Base-by-base conservation (phyloP, 2,888 invertebrate species). In the Pheosia tremula region DNA sequence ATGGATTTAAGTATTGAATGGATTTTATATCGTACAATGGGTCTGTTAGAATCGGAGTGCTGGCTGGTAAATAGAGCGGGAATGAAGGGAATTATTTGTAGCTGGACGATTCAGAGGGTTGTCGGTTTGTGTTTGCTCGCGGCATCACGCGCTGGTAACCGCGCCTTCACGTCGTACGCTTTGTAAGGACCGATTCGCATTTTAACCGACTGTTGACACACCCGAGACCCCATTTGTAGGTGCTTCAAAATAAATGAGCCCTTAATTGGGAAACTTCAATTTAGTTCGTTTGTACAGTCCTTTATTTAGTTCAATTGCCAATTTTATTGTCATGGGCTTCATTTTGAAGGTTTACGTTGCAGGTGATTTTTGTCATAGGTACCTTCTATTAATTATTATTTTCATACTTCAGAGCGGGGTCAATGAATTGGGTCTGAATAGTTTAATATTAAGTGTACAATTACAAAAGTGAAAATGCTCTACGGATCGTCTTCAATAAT, bases 91-190 rank as follows among this genome's bases (percentile, higher is more conserved):
- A 82, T 86, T 84, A 82, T 83, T 81, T 82, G 81, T 82, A 83
- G 81, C 73, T 76, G 82, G 80, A 61, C 74, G 81, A 79, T 76
- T 82, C 74, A 70, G 68, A 81, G 81, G 82, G 81, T 24, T 24
- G 24, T 76, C 76, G 78, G 76, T 72, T 74, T 68, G 72, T 84
- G 81, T 87, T 88, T 86, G 82, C 83, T 77, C 72, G 80, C 79
- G 83, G 86, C 78, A 85, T 82, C 80, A 82, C 85, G 85, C 84
- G 77, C 82, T 77, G 78, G 78, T 83, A 81, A 78, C 77, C 78
- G 77, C 66, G 73, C 80, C 77, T 80, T 78, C 65, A 72, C 72
- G 74, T 72, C 68, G 71, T 72, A 68, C 71, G 77, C 76, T 74
- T 72, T 68, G 68, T 67, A 72, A 73, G 75, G 75, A 75, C 67